Evolutionary conservation across 2,113 vertebrate species (phyloP).

Genomic region (Sitta europaea): DNA sequence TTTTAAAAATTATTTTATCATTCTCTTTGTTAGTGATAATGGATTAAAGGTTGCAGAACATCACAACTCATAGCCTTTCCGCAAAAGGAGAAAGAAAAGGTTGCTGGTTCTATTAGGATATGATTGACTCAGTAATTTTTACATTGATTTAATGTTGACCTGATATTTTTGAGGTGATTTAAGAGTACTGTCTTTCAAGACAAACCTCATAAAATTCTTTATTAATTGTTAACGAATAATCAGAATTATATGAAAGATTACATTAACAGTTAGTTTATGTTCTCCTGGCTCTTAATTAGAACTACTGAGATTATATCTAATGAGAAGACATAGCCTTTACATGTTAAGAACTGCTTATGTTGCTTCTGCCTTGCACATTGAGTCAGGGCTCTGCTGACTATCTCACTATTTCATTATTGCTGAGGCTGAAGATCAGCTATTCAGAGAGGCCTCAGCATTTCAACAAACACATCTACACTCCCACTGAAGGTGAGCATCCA

Average conservation of each 20-base stretch:
- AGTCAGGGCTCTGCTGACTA: neutral
- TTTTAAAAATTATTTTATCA: neutral
- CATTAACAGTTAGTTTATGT: neutral
- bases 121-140: neutral
- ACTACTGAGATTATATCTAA: neutral
- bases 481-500: neutral
- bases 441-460: neutral
- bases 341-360: neutral
- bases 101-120: neutral
- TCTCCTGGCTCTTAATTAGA: neutral
- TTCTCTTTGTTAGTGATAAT: neutral
- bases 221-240: neutral
- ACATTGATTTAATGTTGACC: neutral
- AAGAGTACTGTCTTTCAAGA: neutral
- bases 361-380: fast-evolving
- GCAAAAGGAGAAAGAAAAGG: neutral
- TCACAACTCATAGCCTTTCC: neutral
- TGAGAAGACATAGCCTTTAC: neutral
- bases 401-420: neutral
- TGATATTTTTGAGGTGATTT: neutral
- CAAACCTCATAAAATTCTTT: neutral
- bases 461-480: neutral
- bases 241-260: neutral
- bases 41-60: neutral
- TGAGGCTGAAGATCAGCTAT: neutral